Percentiles rank a stretch among this genome's conserved stretches.
phyloP scores from a whole-genome alignment of 2,797 vertebrate species.

The Semotilus atromaculatus region DNA sequence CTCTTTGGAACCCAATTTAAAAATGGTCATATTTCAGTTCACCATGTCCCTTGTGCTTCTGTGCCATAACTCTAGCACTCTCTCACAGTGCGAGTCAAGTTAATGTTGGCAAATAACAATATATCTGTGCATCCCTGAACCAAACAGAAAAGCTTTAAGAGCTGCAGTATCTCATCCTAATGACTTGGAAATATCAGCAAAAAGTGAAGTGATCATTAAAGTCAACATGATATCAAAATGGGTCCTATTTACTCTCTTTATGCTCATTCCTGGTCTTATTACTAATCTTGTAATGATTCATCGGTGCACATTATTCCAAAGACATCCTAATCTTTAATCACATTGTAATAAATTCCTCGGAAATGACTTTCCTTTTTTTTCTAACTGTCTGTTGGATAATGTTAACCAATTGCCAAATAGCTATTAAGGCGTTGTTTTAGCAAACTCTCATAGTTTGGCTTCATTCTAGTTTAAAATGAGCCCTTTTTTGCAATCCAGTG shows the following conservation, averaged over 20 bases:
- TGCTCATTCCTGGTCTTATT: neutral
- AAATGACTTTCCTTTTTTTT: neutral
- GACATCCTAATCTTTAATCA: slow-evolving; percentile 7
- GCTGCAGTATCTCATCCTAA: slow-evolving; percentile 19
- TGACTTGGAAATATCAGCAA: slow-evolving; percentile 25
- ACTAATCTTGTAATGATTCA: neutral
- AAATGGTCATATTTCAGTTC: slow-evolving; percentile 68
- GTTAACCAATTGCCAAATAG: neutral
- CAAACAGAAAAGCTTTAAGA: slow-evolving; percentile 22
- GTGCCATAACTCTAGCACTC: slow-evolving; percentile 58
- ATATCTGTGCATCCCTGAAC: slow-evolving; percentile 22
- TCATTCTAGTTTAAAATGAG: neutral
- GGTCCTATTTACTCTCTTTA: slow-evolving; percentile 8
- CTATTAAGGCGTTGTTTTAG: neutral
- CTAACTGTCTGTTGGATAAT: neutral
- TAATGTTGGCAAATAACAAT: slow-evolving; percentile 13
- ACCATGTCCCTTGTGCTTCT: slow-evolving; percentile 57
- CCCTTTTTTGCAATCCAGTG: neutral
- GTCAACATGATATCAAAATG: slow-evolving; percentile 26
- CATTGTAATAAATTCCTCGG: neutral
- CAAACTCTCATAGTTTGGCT: slow-evolving; percentile 9
- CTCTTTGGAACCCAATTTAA: slow-evolving; percentile 69
- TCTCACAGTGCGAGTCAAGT: slow-evolving; percentile 2
- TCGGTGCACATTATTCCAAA: neutral
- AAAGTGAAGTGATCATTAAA: slow-evolving; percentile 27